A percentile compares a stretch with the other conserved stretches of the same genome.
Evolutionary conservation across 2,113 vertebrate species (phyloP).

Genomic region (Ovibos moschatus): DNA sequence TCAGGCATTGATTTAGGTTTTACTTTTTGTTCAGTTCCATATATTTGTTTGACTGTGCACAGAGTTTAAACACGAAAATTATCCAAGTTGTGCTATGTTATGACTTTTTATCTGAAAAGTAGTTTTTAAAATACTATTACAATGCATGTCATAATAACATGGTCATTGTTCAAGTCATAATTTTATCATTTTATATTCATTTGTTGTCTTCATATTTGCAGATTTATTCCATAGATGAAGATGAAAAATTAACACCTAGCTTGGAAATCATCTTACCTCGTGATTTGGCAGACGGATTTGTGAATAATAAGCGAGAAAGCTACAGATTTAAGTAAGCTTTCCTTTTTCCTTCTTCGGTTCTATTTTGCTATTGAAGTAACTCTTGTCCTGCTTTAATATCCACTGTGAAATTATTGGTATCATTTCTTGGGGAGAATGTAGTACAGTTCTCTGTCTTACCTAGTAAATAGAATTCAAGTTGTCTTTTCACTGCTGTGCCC

Average conservation of each 20-base stretch:
- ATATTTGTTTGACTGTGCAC: not conserved
- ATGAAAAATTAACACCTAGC: slow-evolving; percentile 79
- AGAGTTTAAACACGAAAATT: slow-evolving; percentile 33
- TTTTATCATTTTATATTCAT: slow-evolving; percentile 1
- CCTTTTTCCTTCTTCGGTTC: not conserved
- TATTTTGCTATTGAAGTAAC: not conserved
- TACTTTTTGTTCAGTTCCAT: not conserved
- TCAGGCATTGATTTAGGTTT: not conserved
- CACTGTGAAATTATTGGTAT: not conserved
- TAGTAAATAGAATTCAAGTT: not conserved
- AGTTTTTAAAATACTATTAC: not conserved
- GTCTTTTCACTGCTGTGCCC: not conserved
- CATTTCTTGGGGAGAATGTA: not conserved
- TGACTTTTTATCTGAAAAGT: slow-evolving; percentile 23
- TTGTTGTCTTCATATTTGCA: slow-evolving; percentile 55
- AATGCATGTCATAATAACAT: not conserved
- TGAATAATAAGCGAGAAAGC: slow-evolving; percentile 95
- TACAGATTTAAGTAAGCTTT: slow-evolving; percentile 92
- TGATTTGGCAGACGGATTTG: slow-evolving; percentile 92
- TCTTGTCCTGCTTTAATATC: not conserved
- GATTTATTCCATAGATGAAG: slow-evolving; percentile 87
- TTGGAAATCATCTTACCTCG: slow-evolving; percentile 91
- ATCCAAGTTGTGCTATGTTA: not conserved
- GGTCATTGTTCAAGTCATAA: not conserved
- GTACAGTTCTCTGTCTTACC: not conserved